Evolutionary conservation across 1,140 invertebrate genomes (phyloP).

Genomic region (Helicorthomorpha holstii): DNA sequence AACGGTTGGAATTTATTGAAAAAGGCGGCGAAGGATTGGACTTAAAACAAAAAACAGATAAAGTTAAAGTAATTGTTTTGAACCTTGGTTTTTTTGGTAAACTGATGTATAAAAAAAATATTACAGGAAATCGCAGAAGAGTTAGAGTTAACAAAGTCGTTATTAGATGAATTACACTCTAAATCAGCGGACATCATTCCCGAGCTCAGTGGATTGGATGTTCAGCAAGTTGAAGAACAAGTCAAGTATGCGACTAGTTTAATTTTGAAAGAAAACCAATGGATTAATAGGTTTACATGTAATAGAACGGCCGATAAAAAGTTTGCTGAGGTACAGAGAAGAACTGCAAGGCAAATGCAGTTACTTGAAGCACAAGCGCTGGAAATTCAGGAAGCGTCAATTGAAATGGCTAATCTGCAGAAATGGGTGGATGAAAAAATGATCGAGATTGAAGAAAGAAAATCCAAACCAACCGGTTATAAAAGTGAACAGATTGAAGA

Average conservation of each 20-base stretch:
- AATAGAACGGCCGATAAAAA: slow-evolving; percentile 64
- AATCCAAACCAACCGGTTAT: slow-evolving; percentile 47
- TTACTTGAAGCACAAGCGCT: slow-evolving; percentile 24
- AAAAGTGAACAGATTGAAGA: slow-evolving; percentile 20
- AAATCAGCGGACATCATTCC: slow-evolving; percentile 14
- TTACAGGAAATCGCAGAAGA: slow-evolving; percentile 6
- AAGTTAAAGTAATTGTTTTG: slow-evolving; percentile 31
- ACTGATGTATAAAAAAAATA: not conserved
- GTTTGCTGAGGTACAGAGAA: slow-evolving; percentile 62
- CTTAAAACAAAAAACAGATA: slow-evolving; percentile 56
- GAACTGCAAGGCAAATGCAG: slow-evolving; percentile 51
- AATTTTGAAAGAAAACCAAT: too few species aligned
- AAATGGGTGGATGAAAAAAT: slow-evolving; percentile 64
- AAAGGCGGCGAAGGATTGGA: slow-evolving; percentile 62
- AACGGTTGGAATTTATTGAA: slow-evolving; percentile 59
- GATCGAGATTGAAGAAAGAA: slow-evolving; percentile 32
- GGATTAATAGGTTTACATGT: too few species aligned
- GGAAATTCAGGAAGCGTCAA: too few species aligned
- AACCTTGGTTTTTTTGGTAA: not conserved
- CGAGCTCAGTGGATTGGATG: slow-evolving; percentile 50
- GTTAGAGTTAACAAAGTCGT: not conserved
- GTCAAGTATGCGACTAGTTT: slow-evolving; percentile 23
- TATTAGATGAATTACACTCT: slow-evolving; percentile 6
- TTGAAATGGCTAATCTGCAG: slow-evolving; percentile 26
- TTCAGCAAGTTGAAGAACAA: slow-evolving; percentile 77